Percentiles rank a stretch among this genome's conserved stretches.
These are phyloP conservation scores for Coenonympha arcania DNA, from an alignment of 2,888 invertebrate genomes.

Conservation along the genomic window DNA sequence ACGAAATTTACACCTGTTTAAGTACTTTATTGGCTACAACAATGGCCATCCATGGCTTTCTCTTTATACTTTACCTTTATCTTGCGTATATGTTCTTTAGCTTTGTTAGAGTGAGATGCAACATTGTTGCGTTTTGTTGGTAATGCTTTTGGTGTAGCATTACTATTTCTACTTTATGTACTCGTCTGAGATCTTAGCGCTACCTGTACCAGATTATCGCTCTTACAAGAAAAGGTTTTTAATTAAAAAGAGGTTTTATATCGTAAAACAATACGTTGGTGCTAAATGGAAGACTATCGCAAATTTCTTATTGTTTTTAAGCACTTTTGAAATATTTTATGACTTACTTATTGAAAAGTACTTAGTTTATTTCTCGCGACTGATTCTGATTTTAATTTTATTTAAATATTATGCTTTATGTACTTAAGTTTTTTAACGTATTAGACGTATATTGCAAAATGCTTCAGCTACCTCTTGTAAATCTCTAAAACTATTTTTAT, in stretches of 20 bases:
- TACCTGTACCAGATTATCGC: conserved; percentile 20
- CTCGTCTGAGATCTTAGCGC: too few species aligned
- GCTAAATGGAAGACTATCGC: conserved; percentile 56
- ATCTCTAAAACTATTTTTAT: conserved; percentile 67
- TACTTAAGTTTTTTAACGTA: conserved; percentile 52
- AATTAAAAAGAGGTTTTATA: conserved; percentile 19
- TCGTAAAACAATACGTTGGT: conserved; percentile 46
- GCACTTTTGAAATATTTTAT: conserved; percentile 32
- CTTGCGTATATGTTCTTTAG: too few species aligned
- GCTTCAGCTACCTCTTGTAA: conserved; percentile 67
- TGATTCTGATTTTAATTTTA: conserved; percentile 24
- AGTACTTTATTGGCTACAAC: too few species aligned
- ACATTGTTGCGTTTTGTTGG: too few species aligned
- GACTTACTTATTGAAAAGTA: conserved; percentile 26
- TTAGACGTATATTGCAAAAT: conserved; percentile 36
- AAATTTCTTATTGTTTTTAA: conserved; percentile 29
- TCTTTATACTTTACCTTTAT: too few species aligned
- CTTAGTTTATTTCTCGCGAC: conserved; percentile 26
- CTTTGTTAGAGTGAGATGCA: too few species aligned
- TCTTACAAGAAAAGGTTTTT: conserved; percentile 21
- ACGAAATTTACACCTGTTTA: too few species aligned
- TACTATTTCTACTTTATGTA: too few species aligned
- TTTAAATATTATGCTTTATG: conserved; percentile 35
- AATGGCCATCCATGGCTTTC: too few species aligned
- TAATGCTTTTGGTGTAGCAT: too few species aligned